Conservation (phyloP, 2,113 vertebrate genomes). For the Sturnira hondurensis region DNA sequence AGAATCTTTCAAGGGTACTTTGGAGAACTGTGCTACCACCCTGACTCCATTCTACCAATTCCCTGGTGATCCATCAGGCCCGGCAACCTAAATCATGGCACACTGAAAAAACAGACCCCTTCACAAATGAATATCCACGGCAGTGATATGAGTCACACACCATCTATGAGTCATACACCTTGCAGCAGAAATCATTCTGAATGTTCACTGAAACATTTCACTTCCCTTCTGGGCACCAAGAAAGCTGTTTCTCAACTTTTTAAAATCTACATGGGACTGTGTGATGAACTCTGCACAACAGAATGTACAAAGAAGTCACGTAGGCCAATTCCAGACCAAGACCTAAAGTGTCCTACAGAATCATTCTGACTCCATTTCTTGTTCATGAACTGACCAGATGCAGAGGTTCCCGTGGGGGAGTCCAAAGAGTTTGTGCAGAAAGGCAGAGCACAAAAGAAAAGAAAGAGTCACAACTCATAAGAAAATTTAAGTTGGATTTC, state of each 20-base stretch:
- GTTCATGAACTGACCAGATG: neutral
- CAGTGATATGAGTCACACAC: neutral
- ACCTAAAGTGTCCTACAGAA: neutral
- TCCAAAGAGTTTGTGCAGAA: neutral
- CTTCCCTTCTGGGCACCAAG: neutral
- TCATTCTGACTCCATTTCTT: neutral
- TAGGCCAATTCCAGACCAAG: neutral
- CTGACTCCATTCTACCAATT: neutral
- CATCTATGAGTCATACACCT: neutral
- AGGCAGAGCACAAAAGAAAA: neutral
- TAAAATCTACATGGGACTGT: neutral
- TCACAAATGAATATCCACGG: neutral
- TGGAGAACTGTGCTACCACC: neutral
- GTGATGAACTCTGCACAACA: neutral
- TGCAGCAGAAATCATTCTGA: conserved; percentile 4
- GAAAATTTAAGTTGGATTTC: neutral
- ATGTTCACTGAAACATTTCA: neutral
- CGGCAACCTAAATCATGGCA: neutral
- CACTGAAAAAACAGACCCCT: neutral
- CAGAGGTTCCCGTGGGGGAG: neutral
- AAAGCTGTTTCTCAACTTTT: neutral
- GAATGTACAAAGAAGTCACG: neutral
- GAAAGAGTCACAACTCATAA: neutral
- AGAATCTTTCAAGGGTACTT: neutral
- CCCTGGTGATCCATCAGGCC: neutral